Base-by-base conservation (phyloP, 2,888 invertebrate genomes). In the Harpagoxenus sublaevis region DNA sequence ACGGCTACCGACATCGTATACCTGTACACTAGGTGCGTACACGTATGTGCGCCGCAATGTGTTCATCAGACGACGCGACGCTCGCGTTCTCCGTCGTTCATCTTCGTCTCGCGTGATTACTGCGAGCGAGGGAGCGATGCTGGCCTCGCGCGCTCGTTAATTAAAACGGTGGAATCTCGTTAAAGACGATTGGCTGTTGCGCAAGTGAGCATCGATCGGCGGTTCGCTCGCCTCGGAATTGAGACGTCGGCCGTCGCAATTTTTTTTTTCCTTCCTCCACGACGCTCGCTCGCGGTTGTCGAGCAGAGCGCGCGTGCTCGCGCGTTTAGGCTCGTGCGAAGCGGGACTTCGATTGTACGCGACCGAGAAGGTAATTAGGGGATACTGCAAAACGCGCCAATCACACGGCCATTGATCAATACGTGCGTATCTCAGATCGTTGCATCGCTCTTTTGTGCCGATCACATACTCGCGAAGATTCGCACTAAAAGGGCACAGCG, bases 161-260 rank as follows among this genome's bases (percentile, higher is more conserved):
- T 92, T 90, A 92, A 91, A 90, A 78, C 87, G 86, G 86, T 65
- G 90, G 90, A 87, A 90, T 90, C 90, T 90, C 90, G 90, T 90
- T 90, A 90, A 86, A 90, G 91, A 83, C 88, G 89, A 90, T 89
- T 89, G 85, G 88, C 78, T 87, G 88, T 90, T 89, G 86, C 91
- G 84, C 85, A 90, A 90, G 83, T 73, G 68, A 77, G 74, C 71
- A 78, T 84, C 87, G 89, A 90, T 85, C 85, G 89, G 65, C 51
- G 83, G 73, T 53, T 57, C 60, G 68, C 48, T 35, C 15, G 45
- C 28, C 88, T 85, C 86, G 84, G 91, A 86, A 90, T 90, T 89
- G 89, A 90, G 90, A 90, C 87, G 90, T 90, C 45, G 57, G n/a
- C 55, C 62, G 55, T 71, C 71, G 39, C 84, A 82, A 86, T 85